Percentiles rank a stretch among this genome's conserved stretches.
phyloP scores from a whole-genome alignment of 1,140 invertebrate genomes.

The Pseudomyrmex concolor region DNA sequence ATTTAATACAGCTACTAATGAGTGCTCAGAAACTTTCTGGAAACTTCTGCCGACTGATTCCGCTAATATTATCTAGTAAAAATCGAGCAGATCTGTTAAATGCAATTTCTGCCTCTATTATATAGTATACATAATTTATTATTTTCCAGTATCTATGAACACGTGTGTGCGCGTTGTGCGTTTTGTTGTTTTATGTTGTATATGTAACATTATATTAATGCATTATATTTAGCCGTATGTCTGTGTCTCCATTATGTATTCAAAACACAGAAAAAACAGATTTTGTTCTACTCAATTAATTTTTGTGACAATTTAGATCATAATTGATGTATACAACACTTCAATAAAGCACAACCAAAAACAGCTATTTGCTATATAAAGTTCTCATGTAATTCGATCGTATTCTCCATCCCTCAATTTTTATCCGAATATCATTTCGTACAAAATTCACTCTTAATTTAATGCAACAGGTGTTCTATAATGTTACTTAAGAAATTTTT shows the following conservation, averaged over 20 bases:
- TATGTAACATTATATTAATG: not conserved
- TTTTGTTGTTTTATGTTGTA: conserved; percentile 15
- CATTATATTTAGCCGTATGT: not conserved
- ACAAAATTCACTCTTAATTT: not conserved
- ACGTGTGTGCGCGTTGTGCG: conserved; percentile 6
- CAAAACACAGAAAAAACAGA: not conserved
- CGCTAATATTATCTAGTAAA: too few relatives aligned
- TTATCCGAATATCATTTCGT: not conserved
- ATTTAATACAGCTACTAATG: too few relatives aligned
- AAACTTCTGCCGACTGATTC: too few relatives aligned
- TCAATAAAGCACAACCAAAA: not conserved
- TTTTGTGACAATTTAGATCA: not conserved
- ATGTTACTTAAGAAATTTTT: conserved; percentile 10
- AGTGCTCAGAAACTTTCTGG: too few relatives aligned
- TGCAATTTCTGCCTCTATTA: too few relatives aligned
- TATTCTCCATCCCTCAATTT: not conserved
- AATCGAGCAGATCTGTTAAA: too few relatives aligned
- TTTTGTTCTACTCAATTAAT: not conserved
- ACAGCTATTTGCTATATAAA: not conserved
- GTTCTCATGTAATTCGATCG: not conserved
- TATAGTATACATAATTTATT: conserved; percentile 10
- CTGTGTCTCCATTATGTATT: not conserved
- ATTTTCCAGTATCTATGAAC: conserved; percentile 9
- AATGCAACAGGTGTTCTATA: conserved; percentile 37
- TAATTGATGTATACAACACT: not conserved